phyloP scores from a whole-genome alignment of 1,140 invertebrate species.

The Philaenus spumarius region DNA sequence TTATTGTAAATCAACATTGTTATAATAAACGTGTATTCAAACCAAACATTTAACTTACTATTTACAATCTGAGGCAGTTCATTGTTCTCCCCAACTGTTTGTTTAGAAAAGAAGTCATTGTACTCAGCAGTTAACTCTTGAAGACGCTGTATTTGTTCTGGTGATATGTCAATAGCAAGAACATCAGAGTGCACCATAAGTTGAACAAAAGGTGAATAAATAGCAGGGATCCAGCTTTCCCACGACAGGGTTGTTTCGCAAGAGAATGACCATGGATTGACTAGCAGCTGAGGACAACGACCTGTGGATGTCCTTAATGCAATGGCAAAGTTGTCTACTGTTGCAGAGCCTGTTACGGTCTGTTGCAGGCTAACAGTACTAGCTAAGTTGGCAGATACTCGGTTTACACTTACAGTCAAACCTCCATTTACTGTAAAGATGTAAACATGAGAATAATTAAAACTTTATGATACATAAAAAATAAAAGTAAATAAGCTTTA shows the following conservation, averaged over 20 bases:
- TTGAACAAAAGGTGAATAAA: constrained; percentile 39
- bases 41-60: no score
- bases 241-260: constrained; percentile 42
- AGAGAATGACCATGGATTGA: constrained; percentile 7
- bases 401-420: constrained; percentile 13
- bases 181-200: constrained; percentile 46
- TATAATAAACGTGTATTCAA: no score
- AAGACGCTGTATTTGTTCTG: constrained; percentile 6
- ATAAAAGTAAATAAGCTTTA: no score
- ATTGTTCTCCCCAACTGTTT: no score
- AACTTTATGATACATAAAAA: no score
- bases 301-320: background rate
- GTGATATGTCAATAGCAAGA: constrained; percentile 8
- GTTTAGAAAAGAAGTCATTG: no score
- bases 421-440: background rate
- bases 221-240: constrained; percentile 47
- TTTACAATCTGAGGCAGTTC: no score
- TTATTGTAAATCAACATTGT: no score
- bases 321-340: background rate
- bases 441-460: constrained; percentile 1
- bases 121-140: background rate
- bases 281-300: background rate
- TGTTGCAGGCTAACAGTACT: constrained; percentile 3
- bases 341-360: background rate
- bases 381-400: background rate